phyloP scores from a whole-genome alignment of 2,797 vertebrate genomes.

The Limnodromus scolopaceus region DNA sequence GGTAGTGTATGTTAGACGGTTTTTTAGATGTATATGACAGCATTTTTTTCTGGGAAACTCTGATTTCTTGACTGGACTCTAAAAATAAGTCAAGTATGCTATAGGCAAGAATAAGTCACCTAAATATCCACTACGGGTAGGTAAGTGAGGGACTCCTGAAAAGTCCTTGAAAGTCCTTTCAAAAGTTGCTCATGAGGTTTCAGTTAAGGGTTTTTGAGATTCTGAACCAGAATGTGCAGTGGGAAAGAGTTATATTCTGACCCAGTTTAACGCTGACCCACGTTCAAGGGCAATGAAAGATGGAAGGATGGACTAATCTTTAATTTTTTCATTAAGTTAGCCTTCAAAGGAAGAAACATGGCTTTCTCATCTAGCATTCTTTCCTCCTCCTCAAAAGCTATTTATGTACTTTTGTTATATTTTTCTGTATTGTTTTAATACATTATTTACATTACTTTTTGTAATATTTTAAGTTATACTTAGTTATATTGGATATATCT shows the following conservation, averaged over 20 bases:
- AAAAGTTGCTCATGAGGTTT: not conserved
- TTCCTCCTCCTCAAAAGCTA: not conserved
- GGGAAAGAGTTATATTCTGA: not conserved
- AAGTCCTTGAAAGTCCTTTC: not conserved
- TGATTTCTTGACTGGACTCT: not conserved
- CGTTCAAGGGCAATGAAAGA: not conserved
- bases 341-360: not conserved
- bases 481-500: not conserved
- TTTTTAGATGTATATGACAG: not conserved
- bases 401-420: not conserved
- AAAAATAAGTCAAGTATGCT: not conserved
- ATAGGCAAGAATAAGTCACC: not conserved
- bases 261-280: not conserved
- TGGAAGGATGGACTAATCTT: not conserved
- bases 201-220: not conserved
- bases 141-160: not conserved
- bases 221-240: not conserved
- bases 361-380: not conserved
- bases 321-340: not conserved
- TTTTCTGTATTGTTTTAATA: not conserved
- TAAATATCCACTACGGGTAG: not conserved
- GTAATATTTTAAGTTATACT: not conserved
- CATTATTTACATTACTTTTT: not conserved
- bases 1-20: fast-evolving
- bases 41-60: not conserved